Evolutionary conservation across 2,797 vertebrate species (phyloP), one percentile per base, ranked within the genome.

Genomic region (Hafferia zeledoni): DNA sequence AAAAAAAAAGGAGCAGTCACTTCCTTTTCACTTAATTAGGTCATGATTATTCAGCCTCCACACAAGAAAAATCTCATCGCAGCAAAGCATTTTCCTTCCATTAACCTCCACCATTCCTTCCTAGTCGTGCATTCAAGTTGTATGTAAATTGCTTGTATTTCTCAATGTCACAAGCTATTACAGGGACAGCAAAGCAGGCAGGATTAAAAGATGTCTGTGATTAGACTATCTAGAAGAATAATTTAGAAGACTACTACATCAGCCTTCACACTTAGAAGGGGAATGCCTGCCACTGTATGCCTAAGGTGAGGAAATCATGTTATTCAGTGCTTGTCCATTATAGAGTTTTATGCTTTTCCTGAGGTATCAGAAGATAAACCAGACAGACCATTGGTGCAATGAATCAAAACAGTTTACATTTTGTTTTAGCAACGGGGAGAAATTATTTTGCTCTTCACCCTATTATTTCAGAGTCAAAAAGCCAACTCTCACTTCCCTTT

Each of bases 11-110:
- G 33, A 33, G 24, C 28, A 76, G 60, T 67, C 52, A 46, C 19
- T 37, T 93, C n/a, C 30, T 65, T 91, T 83, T 91, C n/a, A 64
- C 30, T 83, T 94, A 89, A 92, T 91, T 87, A 68, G 57, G 44
- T 75, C 50, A 39, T 81, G 46, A 94, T 86, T 89, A 87, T 75
- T 88, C 60, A 89, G 27, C 43, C 65, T 91, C 64, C 53, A 57
- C 35, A 50, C 17, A 55, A 47, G n/a, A 92, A 92, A 84, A 89
- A 83, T 43, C 71, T 91, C 63, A 63, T 1, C 44, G 46, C 31
- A 35, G 60, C 46, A 81, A 75, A 84, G 50, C n/a, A n/a, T 50
- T 91, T 91, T 83, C 41, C 12, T 59, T 50, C 56, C 68, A 19
- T 88, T 89, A 80, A 83, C 47, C 37, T 93, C n/a, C 81, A 80